Evolutionary conservation across 2,113 vertebrate genomes (phyloP), one percentile per base, ranked within the genome.

Genomic region (Tympanuchus pallidicinctus): DNA sequence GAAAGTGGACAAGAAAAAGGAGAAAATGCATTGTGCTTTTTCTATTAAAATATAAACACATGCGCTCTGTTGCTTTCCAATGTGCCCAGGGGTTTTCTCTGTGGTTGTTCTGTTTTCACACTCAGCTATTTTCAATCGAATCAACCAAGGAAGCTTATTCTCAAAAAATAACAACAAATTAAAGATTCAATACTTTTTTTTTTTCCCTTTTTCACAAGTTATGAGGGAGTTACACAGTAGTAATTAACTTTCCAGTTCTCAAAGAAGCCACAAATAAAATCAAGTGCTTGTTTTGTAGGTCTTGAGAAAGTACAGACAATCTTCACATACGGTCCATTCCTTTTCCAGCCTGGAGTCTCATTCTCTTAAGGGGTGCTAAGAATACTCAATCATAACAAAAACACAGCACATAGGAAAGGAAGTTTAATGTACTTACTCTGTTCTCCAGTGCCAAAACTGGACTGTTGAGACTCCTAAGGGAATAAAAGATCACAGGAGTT

Each of bases 381-480:
- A 79, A 73, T 48, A 59, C 50, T 2, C 5, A 92, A 77, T 10
- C 34, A 50, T 79, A 92, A 65, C 60, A 87, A 72, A 71, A 63
- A 57, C 50, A 83, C 28, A 56, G 13, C 54, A 57, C 43, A 34
- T 30, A 42, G 56, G 32, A 67, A 96, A 96, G 73, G 59, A 93
- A 96, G 61, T 91, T 87, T 93, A 30, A 77, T 89, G 87, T 94
- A 99, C 99, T 99, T 93, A 99, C 99, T 99, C 97, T 99, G 98
- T 80, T 98, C 98, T 94, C 98, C 98, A 90, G 98, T 94, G 92
- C 98, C 98, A 97, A 99, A 99, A 95, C 84, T 97, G 90, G 98
- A 95, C 92, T 99, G 98, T 9, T 99, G 99, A 70, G 98, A 97
- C 71, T 99, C 99, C 99, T 98, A 92, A 82, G 89, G 84, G 89